These are phyloP conservation scores for Okamejei kenojei DNA, from an alignment of 2,797 vertebrate species.

Conservation along the genomic window DNA sequence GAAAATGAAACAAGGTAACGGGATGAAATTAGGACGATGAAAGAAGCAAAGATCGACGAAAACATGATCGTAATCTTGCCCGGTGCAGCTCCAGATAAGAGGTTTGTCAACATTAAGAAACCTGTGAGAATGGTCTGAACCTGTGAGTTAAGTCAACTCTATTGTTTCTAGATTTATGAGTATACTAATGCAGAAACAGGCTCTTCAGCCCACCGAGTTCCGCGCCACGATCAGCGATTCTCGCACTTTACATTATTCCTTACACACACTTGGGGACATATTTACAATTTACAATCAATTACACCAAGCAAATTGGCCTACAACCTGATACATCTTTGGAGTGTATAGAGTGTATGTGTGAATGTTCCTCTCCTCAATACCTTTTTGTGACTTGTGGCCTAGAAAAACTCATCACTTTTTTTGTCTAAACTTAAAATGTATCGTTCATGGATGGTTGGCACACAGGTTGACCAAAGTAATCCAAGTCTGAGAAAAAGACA, in stretches of 20 bases:
- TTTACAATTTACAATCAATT: too few species aligned
- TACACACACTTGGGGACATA: too few species aligned
- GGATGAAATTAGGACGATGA: slow-evolving; percentile 91
- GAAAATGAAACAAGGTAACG: slow-evolving; percentile 84
- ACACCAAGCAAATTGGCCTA: too few species aligned
- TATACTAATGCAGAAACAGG: too few species aligned
- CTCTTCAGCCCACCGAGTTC: too few species aligned
- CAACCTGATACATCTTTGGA: too few species aligned
- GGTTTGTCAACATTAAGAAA: slow-evolving; percentile 57
- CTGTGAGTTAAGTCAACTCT: background rate
- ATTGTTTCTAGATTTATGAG: too few species aligned
- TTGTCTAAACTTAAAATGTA: background rate
- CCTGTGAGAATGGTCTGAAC: background rate
- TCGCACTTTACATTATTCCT: too few species aligned
- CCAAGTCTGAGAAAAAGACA: too few species aligned
- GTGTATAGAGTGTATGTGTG: background rate
- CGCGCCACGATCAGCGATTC: too few species aligned
- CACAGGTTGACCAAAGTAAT: too few species aligned
- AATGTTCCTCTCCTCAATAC: background rate
- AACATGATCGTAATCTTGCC: slow-evolving; percentile 91
- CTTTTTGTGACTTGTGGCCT: background rate
- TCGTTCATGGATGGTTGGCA: too few species aligned
- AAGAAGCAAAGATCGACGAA: slow-evolving; percentile 84
- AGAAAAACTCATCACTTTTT: background rate
- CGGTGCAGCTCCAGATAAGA: slow-evolving; percentile 93